Base-by-base conservation (phyloP, 2,888 invertebrate genomes). In the Minunthozetes semirufus region DNA sequence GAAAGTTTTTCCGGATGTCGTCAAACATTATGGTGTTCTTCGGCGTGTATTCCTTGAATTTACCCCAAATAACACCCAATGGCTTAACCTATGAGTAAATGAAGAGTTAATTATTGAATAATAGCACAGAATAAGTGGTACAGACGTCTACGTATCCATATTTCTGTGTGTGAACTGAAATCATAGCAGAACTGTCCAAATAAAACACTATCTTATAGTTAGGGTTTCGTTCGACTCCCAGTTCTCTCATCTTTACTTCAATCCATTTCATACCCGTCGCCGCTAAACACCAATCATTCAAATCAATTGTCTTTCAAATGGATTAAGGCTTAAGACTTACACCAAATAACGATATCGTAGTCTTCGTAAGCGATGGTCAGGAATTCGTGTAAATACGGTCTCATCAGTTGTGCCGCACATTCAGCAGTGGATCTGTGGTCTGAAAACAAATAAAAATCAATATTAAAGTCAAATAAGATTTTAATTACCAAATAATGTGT, bases 241-340 rank as follows among this genome's bases (percentile, higher is more conserved):
- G 85, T 63, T 96, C 84, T 76, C 90, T 89, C 95, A 98, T 95
- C 84, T 97, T 97, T 81, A 95, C 94, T 80, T 95, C 92, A 63
- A 98, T 96, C 96, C 96, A 97, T 81, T 93, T 94, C 95, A 97
- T 96, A 77, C 92, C 92, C 0, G 97, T 97, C 0, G 97, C 97
- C 4, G 97, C 84, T 84, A 79, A 46, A 38, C 1, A 38, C 1
- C 5, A 13, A 1, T 56, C 29, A 22, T n/a, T 50, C 5, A 2
- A 75, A 76, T 56, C 66, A 29, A 13, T 19, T 42, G 15, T 17
- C 33, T 33, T 6, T 17, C 17, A 6, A 53, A 61, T 61, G 4
- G 6, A 22, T 25, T 27, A 19, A 4, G 19, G 15, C 17, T 17
- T 17, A 50, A 53, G 73, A 81, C 83, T 81, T 80, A 84, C 84